A percentile compares a stretch with the other conserved stretches of the same genome.
phyloP scores from a whole-genome alignment of 2,797 vertebrate species.

The Monodelphis domestica region DNA sequence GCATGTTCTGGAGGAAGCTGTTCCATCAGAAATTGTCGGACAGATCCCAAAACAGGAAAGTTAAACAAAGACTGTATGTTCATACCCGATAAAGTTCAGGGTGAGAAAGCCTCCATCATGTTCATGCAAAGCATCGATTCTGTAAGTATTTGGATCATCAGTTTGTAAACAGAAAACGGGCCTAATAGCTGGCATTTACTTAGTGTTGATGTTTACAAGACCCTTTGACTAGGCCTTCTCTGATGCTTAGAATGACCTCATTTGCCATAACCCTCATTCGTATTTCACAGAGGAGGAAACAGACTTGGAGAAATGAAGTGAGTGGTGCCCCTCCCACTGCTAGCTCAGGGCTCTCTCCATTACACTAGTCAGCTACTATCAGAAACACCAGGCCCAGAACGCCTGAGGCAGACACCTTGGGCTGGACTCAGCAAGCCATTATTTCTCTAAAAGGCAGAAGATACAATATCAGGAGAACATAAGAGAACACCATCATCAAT shows the following conservation, averaged over 20 bases:
- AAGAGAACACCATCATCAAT: background rate
- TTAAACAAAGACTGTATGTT: constrained; percentile 81
- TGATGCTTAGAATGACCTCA: background rate
- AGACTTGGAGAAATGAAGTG: background rate
- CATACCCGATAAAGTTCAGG: constrained; percentile 70
- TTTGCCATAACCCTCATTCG: background rate
- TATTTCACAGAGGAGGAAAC: background rate
- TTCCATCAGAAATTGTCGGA: background rate
- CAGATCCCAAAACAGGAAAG: constrained; percentile 62
- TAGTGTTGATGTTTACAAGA: background rate
- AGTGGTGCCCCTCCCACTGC: background rate
- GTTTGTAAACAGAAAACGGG: background rate
- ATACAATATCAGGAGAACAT: background rate
- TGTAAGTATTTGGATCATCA: constrained; percentile 82
- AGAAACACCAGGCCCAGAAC: background rate
- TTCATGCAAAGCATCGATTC: constrained; percentile 77
- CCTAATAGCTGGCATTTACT: background rate
- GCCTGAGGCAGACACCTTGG: background rate
- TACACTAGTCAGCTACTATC: background rate
- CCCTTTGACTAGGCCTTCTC: background rate
- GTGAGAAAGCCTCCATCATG: constrained; percentile 83
- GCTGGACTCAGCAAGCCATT: background rate
- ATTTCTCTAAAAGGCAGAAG: background rate
- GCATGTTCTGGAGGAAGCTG: constrained; percentile 65
- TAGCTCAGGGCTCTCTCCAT: background rate